Percentiles rank a stretch among this genome's conserved stretches.
Conservation (phyloP, 2,797 vertebrate genomes). For the Anolis apletophallus region DNA sequence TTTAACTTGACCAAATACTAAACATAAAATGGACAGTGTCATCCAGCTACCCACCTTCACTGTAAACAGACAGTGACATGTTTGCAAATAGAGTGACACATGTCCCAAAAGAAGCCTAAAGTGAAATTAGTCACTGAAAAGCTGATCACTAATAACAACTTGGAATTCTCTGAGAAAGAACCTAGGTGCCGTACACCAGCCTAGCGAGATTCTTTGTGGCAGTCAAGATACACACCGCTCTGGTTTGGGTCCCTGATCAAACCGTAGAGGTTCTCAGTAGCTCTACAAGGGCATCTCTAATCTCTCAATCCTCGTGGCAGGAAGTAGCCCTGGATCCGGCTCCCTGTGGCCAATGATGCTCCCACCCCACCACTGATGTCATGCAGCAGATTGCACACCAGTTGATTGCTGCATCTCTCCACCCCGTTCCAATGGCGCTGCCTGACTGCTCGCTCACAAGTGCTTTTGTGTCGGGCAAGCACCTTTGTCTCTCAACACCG, state of each 20-base stretch:
- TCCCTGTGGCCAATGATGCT: background rate
- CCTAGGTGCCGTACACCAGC: background rate
- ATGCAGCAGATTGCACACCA: constrained; percentile 17
- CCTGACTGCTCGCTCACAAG: background rate
- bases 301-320: constrained; percentile 32
- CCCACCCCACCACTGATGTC: constrained; percentile 13
- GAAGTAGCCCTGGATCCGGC: background rate
- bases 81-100: background rate
- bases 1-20: background rate
- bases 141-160: background rate
- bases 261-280: background rate
- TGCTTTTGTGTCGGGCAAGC: background rate
- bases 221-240: background rate
- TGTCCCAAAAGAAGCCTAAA: background rate
- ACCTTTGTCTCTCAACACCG: background rate
- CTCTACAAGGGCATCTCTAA: background rate
- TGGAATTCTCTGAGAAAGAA: background rate
- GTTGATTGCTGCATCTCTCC: constrained; percentile 21
- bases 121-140: background rate
- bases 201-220: background rate
- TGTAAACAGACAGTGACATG: background rate
- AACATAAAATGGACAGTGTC: background rate
- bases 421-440: constrained; percentile 5
- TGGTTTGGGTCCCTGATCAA: background rate
- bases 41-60: too few species aligned